Evolutionary conservation across 2,113 vertebrate genomes (phyloP), one percentile per base, ranked within the genome.

Genomic region (Tenebrosternarchus preto): DNA sequence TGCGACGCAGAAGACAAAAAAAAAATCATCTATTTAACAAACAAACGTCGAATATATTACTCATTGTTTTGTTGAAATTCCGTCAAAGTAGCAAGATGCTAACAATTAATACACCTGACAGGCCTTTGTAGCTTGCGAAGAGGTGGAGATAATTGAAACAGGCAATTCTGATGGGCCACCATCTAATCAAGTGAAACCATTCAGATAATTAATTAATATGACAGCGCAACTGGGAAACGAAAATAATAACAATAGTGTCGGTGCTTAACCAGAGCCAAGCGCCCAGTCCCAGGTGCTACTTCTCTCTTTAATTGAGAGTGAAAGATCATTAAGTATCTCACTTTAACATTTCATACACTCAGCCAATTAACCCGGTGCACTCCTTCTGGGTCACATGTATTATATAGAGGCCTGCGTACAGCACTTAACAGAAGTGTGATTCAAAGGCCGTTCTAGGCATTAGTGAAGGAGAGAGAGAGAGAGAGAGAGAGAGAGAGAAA

Each of bases 251-350:
- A 83, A 83, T 73, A 66, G 78, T 33, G 59, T 64, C 36, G 27
- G 76, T 64, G 73, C 78, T 69, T 77, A 77, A 83, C 56, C 60
- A 66, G 79, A 85, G 72, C 27, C 33, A 61, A 75, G 53, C 8
- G 72, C 50, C 25, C 25, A 74, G 59, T 88, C 88, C 72, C 81
- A 87, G 84, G 84, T 84, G 89, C 87, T 84, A 87, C 87, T 90
- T 84, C 66, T 74, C 87, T 90, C 90, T 91, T 92, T 91, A 92
- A 94, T 92, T 84, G 88, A 88, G 88, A 92, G 89, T 88, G 92
- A 90, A 89, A 94, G 92, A 93, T 92, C 93, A 94, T 93, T 93
- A 91, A 92, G 93, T 92, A 90, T 93, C 89, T 91, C 91, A 92
- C 92, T 90, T 93, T 89, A 90, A 88, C 92, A 90, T 88, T 93